Conservation (phyloP, 1,140 invertebrate genomes). For the Fopius arisanus region DNA sequence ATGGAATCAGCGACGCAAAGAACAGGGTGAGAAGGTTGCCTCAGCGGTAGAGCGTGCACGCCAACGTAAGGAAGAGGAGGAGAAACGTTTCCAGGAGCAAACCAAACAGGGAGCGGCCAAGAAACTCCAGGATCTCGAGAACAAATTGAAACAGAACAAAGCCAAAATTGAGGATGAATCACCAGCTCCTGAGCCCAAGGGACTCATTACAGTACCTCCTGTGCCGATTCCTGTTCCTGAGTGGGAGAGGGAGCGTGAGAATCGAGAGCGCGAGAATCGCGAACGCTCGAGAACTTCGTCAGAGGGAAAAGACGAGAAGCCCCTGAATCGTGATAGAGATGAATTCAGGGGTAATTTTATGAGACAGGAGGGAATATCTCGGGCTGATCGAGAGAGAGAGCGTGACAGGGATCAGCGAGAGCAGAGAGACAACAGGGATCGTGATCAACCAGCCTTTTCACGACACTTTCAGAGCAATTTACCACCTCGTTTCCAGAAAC, state of each 20-base stretch:
- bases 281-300: slow-evolving; percentile 64
- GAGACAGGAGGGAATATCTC: slow-evolving; percentile 41
- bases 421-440: slow-evolving; percentile 51
- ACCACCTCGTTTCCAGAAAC: slow-evolving; percentile 85
- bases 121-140: slow-evolving; percentile 71
- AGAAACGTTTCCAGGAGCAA: slow-evolving; percentile 75
- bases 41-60: slow-evolving; percentile 78
- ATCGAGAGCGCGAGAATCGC: slow-evolving; percentile 55
- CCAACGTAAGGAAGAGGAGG: slow-evolving; percentile 82
- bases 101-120: slow-evolving; percentile 69
- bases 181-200: slow-evolving; percentile 51
- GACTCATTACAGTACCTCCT: slow-evolving; percentile 55
- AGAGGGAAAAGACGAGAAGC: slow-evolving; percentile 64
- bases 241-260: slow-evolving; percentile 68
- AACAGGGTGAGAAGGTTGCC: slow-evolving; percentile 74
- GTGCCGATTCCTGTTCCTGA: slow-evolving; percentile 66
- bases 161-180: slow-evolving; percentile 60
- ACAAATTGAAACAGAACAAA: slow-evolving; percentile 68
- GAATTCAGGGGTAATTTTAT: slow-evolving; percentile 40
- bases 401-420: slow-evolving; percentile 57
- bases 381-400: slow-evolving; percentile 56
- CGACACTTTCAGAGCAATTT: slow-evolving; percentile 81
- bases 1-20: slow-evolving; percentile 74
- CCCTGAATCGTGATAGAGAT: slow-evolving; percentile 41
- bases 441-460: slow-evolving; percentile 68